Base-by-base conservation (phyloP, 2,888 invertebrate genomes). In the Carabus problematicus region DNA sequence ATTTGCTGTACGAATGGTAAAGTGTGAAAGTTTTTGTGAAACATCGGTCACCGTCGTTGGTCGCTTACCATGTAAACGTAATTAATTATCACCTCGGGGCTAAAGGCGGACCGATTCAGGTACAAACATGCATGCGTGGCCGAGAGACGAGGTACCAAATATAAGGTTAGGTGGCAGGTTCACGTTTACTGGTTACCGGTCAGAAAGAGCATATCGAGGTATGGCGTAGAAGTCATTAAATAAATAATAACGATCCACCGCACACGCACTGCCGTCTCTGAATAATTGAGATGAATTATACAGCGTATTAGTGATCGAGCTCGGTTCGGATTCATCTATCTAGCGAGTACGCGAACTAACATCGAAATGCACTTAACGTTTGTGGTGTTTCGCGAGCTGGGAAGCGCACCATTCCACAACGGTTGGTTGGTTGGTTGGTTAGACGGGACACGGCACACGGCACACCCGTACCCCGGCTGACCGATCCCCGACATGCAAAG, bases 351-450 rank as follows among this genome's bases (percentile, higher is more conserved):
- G 47, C 62, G 19, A 18, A 29, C 29, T 39, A 14, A 62, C 62
- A 62, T 62, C 62, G 62, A 62, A 62, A 62, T 62, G 62, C 62
- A 62, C 62, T 62, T 62, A 62, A 49, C 52, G 62, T 11, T 43
- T 14, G 42, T 29, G 52, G 11, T 9, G 9, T 12, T 19, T 19
- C n/a, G 19, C 52, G 18, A 52, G 18, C 14, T 19, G 18, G 14
- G 52, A 52, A 19, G 52, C 29, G 29, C 29, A 6, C 29, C 29
- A 29, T 29, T 29, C 29, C 29, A 29, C 29, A 29, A 52, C 45
- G 45, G 45, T 45, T 11, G 52, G 29, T 29, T 29, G 45, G 45
- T 45, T 11, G 52, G 29, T 29, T 29, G 29, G 29, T 29, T 29
- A 29, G 29, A 29, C 29, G 29, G 29, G 29, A 2, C n/a, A n/a